Evolutionary conservation across 2,797 vertebrate species (phyloP).

Genomic region (Hafferia zeledoni): DNA sequence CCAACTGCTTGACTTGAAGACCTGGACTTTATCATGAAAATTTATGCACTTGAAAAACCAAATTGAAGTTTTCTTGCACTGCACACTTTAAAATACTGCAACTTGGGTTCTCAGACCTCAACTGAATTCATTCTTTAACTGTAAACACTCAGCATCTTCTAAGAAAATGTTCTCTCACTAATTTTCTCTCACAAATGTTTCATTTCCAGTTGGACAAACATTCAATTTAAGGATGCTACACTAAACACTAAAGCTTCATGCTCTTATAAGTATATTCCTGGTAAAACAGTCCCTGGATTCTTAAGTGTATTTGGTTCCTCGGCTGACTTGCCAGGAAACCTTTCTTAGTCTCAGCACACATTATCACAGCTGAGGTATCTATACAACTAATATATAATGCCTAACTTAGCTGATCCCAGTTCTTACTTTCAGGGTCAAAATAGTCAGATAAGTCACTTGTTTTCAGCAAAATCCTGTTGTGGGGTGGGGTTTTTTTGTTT

Average conservation of each 20-base stretch:
- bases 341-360: background rate
- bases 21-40: background rate
- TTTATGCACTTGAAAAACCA: background rate
- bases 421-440: background rate
- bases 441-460: background rate
- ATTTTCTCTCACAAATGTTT: background rate
- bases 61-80: background rate
- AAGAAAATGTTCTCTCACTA: background rate
- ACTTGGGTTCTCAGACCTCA: background rate
- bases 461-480: background rate
- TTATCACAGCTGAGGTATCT: background rate
- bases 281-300: background rate
- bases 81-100: background rate
- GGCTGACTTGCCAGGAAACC: background rate
- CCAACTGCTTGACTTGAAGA: background rate
- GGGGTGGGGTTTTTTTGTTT: accelerated
- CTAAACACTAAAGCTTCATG: background rate
- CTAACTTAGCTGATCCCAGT: background rate
- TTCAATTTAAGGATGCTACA: background rate
- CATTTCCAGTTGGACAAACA: background rate
- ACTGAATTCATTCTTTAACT: background rate
- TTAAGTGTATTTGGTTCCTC: background rate
- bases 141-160: background rate
- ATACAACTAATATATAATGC: background rate
- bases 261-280: background rate